phyloP scores from a whole-genome alignment of 2,797 vertebrate genomes.

The Enteromius unitaeniatus region DNA sequence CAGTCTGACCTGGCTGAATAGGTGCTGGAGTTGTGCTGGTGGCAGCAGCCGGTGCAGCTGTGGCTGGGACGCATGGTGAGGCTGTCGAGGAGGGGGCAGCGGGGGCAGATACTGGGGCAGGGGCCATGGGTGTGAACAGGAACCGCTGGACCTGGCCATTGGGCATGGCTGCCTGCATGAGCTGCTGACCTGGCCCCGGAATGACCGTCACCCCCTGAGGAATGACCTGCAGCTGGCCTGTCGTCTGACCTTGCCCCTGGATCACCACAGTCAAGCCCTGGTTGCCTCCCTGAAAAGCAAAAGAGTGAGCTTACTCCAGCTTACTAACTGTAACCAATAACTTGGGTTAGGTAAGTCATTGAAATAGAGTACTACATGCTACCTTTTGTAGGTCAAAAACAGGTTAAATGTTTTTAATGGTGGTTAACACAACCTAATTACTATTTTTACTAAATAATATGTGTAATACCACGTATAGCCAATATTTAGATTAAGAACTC shows the following conservation, averaged over 20 bases:
- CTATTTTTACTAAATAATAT: neutral
- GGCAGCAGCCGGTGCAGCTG: conserved; percentile 71
- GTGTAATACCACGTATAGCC: neutral
- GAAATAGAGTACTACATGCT: neutral
- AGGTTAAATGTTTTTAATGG: neutral
- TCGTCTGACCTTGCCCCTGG: conserved; percentile 97
- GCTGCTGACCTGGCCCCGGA: conserved; percentile 93
- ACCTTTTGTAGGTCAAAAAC: neutral
- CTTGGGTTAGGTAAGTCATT: neutral
- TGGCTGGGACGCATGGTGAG: neutral
- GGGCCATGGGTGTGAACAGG: conserved; percentile 90
- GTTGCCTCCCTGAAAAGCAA: conserved; percentile 84
- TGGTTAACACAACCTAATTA: neutral
- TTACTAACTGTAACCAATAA: neutral
- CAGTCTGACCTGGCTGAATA: conserved; percentile 83
- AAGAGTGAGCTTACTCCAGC: neutral
- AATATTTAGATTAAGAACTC: neutral
- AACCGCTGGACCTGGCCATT: conserved; percentile 96
- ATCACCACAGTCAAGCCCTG: conserved; percentile 97
- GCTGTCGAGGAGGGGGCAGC: conserved; percentile 58
- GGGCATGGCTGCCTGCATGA: conserved; percentile 99
- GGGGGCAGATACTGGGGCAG: conserved; percentile 55
- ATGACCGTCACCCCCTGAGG: conserved; percentile 94
- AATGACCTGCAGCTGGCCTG: conserved; percentile 94
- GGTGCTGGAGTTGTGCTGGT: conserved; percentile 74